Evolutionary conservation across 2,888 invertebrate species (phyloP).

Genomic region (Stenoptilia bipunctidactyla): DNA sequence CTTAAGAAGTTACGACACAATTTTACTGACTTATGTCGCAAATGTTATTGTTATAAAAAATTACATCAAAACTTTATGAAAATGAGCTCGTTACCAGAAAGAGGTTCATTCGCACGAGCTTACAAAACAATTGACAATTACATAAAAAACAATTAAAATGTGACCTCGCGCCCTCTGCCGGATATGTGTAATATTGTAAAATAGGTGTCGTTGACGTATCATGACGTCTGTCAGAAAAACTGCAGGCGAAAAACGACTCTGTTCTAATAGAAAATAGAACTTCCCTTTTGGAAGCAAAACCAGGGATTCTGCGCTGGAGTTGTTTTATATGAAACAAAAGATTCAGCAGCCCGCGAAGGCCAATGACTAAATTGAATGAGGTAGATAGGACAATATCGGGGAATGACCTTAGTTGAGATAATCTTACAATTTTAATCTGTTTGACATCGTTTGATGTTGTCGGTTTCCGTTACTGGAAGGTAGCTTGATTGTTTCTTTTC

Average conservation of each 20-base stretch:
- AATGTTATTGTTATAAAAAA: slow-evolving; percentile 10
- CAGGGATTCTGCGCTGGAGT: background rate
- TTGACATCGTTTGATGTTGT: background rate
- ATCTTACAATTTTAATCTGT: background rate
- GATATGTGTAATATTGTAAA: slow-evolving; percentile 29
- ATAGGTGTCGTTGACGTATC: slow-evolving; percentile 48
- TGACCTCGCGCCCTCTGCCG: slow-evolving; percentile 50
- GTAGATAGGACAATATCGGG: slow-evolving; percentile 33
- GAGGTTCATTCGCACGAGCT: slow-evolving; percentile 51
- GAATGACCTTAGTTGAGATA: slow-evolving; percentile 43
- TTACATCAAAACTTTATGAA: background rate
- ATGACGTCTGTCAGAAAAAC: slow-evolving; percentile 19
- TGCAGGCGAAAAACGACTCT: background rate
- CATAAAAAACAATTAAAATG: slow-evolving; percentile 56
- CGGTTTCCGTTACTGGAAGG: no score
- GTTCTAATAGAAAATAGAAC: background rate
- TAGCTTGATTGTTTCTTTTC: no score
- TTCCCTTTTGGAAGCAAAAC: background rate
- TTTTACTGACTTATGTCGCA: slow-evolving; percentile 7
- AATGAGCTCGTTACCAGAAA: slow-evolving; percentile 16
- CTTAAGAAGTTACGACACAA: no score
- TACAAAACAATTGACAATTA: slow-evolving; percentile 50
- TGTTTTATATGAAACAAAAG: slow-evolving; percentile 46
- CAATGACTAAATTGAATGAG: slow-evolving; percentile 36
- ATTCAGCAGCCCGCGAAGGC: slow-evolving; percentile 55